phyloP scores from a whole-genome alignment of 2,888 invertebrate species.

The Drosophila algonquin region DNA sequence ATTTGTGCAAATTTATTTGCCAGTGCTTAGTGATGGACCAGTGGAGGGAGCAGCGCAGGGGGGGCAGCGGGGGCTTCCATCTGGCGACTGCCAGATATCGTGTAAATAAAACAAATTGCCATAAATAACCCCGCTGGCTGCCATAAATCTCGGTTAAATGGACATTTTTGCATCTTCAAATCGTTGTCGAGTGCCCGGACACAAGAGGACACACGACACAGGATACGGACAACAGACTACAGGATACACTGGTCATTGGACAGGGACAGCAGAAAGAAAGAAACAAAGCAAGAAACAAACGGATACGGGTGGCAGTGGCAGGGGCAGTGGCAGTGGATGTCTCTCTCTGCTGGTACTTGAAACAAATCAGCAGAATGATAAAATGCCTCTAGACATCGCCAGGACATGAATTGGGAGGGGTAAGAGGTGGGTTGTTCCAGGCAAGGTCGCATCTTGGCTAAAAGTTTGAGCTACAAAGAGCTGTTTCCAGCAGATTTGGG shows the following conservation, averaged over 20 bases:
- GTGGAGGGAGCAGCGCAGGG: background rate
- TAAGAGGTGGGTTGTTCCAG: background rate
- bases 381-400: slow-evolving; percentile 54
- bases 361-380: slow-evolving; percentile 63
- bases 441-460: slow-evolving; percentile 50
- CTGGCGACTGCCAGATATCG: slow-evolving; percentile 71
- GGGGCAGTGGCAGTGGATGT: background rate
- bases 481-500: background rate
- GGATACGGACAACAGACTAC: slow-evolving; percentile 9
- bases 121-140: slow-evolving; percentile 76
- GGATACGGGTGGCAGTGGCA: background rate
- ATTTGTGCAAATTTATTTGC: slow-evolving; percentile 80
- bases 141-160: slow-evolving; percentile 80
- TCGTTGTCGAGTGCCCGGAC: slow-evolving; percentile 55
- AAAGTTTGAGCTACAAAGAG: slow-evolving; percentile 1
- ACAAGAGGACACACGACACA: slow-evolving; percentile 23
- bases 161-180: slow-evolving; percentile 81
- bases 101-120: slow-evolving; percentile 81
- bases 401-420: slow-evolving; percentile 17
- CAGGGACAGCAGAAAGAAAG: slow-evolving; percentile 3
- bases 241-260: background rate
- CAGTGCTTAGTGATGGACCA: slow-evolving; percentile 63
- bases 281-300: slow-evolving; percentile 2
- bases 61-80: slow-evolving; percentile 11
- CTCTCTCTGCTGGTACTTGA: slow-evolving; percentile 51